Evolutionary conservation across 2,113 vertebrate species (phyloP).

Genomic region (Austrofundulus limnaeus): DNA sequence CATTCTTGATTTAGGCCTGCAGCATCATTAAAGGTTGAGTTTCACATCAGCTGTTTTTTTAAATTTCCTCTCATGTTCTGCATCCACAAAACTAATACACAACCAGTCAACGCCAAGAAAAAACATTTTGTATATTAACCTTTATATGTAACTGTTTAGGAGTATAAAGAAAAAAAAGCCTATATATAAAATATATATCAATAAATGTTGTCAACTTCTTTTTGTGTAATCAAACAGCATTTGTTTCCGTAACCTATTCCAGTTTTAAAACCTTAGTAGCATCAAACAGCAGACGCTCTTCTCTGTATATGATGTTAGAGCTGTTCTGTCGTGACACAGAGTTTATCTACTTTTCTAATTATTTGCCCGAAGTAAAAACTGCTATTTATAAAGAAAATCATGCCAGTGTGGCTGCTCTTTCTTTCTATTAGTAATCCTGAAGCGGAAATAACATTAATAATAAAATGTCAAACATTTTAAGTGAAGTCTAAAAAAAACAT

Average conservation of each 20-base stretch:
- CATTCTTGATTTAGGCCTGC: constrained; percentile 43
- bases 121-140: constrained; percentile 56
- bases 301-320: constrained; percentile 19
- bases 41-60: constrained; percentile 18
- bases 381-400: constrained; percentile 19
- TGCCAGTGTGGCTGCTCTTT: constrained; percentile 31
- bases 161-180: constrained; percentile 14
- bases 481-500: constrained; percentile 36
- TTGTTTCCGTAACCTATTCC: constrained; percentile 4
- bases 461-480: constrained; percentile 47
- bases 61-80: constrained; percentile 17
- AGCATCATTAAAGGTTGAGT: constrained; percentile 30
- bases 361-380: constrained; percentile 40
- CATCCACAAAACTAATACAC: constrained; percentile 16
- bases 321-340: constrained; percentile 27
- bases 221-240: constrained; percentile 18
- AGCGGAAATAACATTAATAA: constrained; percentile 16
- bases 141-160: constrained; percentile 44
- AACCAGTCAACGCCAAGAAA: constrained; percentile 56
- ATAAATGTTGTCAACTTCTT: constrained; percentile 30
- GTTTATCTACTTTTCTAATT: constrained; percentile 39
- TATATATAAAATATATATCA: constrained; percentile 23
- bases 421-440: constrained; percentile 43
- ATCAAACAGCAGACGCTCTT: constrained; percentile 16
- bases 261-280: constrained; percentile 23